These are phyloP conservation scores for Trichomycterus rosablanca DNA, from an alignment of 2,113 vertebrate genomes.

Conservation along the genomic window DNA sequence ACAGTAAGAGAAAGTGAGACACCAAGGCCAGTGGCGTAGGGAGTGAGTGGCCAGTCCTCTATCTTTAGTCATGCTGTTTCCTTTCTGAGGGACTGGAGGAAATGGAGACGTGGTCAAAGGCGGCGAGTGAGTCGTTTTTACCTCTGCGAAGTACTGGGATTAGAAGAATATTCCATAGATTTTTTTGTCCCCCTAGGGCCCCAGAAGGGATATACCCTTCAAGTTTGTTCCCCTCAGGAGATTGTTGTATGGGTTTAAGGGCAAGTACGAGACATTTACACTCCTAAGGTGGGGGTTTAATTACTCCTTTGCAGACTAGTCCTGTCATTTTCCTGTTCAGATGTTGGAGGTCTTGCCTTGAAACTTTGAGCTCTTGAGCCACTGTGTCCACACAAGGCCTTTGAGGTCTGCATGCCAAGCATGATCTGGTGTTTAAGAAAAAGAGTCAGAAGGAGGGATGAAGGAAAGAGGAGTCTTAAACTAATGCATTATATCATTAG, in stretches of 20 bases:
- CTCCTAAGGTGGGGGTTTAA: constrained; percentile 21
- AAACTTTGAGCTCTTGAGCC: constrained; percentile 32
- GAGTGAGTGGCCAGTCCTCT: constrained; percentile 51
- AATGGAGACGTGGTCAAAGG: constrained; percentile 52
- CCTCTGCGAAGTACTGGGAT: constrained; percentile 39
- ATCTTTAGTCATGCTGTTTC: constrained; percentile 70
- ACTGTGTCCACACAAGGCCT: constrained; percentile 31
- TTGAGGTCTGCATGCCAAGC: constrained; percentile 36
- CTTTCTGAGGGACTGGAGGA: constrained; percentile 58
- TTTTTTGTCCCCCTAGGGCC: constrained; percentile 25
- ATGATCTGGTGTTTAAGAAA: constrained; percentile 4
- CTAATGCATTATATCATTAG: constrained; percentile 13
- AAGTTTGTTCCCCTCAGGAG: constrained; percentile 9
- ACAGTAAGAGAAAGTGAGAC: constrained; percentile 19
- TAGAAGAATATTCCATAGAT: constrained; percentile 31
- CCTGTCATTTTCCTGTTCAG: constrained; percentile 42
- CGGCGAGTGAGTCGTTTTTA: constrained; percentile 46
- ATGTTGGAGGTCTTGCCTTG: constrained; percentile 32
- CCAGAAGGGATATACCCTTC: constrained; percentile 23
- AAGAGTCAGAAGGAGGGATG: constrained; percentile 5
- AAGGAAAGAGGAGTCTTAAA: constrained; percentile 15
- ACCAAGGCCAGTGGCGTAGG: constrained; percentile 12
- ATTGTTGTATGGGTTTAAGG: constrained; percentile 12
- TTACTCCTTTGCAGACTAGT: constrained; percentile 33
- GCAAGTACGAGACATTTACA: constrained; percentile 29